A percentile compares a stretch with the other conserved stretches of the same genome.
These are phyloP conservation scores for Nyctibius grandis DNA, from an alignment of 2,797 vertebrate genomes.

Conservation along the genomic window DNA sequence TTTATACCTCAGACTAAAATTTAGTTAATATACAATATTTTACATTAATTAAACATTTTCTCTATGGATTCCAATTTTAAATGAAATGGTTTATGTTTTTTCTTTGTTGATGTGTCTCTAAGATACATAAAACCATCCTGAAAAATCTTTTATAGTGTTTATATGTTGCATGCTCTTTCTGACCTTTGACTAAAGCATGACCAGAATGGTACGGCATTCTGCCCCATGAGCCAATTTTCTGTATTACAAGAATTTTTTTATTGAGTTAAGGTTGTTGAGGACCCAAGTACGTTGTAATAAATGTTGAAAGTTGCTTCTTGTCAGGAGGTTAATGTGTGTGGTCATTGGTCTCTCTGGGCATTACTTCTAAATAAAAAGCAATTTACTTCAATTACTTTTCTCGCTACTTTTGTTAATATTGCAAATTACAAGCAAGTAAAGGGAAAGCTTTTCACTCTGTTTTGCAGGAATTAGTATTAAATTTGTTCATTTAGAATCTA, in stretches of 20 bases:
- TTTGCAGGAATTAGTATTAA: neutral
- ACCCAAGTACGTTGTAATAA: slow-evolving; percentile 6
- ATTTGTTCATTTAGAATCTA: neutral
- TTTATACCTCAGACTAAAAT: neutral
- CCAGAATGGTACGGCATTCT: neutral
- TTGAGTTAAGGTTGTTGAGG: slow-evolving; percentile 6
- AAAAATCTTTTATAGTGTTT: neutral
- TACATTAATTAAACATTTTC: neutral
- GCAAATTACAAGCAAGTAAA: slow-evolving; percentile 5
- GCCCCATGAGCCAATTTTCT: neutral
- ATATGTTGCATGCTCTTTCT: neutral
- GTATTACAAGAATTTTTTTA: neutral
- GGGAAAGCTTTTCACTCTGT: neutral
- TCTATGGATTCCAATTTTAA: neutral
- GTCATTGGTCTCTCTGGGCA: neutral
- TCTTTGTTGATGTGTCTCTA: neutral
- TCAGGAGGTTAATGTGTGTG: slow-evolving; percentile 14
- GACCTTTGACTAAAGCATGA: neutral
- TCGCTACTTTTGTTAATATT: slow-evolving; percentile 37
- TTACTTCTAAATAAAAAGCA: slow-evolving; percentile 35
- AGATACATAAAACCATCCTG: neutral
- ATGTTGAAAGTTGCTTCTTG: neutral
- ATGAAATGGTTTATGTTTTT: neutral
- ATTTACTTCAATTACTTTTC: slow-evolving; percentile 38
- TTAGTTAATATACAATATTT: neutral